These are phyloP conservation scores for Microcebus lehilahytsara DNA, from an alignment of 2,113 vertebrate species.

Conservation along the genomic window DNA sequence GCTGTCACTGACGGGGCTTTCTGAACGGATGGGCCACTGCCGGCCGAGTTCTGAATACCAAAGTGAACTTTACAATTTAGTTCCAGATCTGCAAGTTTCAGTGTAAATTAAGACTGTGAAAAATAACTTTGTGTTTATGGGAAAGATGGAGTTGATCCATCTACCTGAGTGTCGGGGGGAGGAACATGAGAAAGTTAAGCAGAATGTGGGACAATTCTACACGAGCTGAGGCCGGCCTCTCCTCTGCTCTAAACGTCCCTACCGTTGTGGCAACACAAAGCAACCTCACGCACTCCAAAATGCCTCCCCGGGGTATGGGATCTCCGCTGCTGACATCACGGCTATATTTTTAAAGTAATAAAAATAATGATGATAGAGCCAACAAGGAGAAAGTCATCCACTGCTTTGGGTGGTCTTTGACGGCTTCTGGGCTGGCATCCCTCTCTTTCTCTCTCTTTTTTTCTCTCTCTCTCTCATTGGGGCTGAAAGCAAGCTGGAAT, in stretches of 20 bases:
- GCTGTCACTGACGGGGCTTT: background rate
- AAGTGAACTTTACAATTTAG: background rate
- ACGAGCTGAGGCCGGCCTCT: background rate
- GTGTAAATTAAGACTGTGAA: background rate
- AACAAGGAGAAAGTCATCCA: background rate
- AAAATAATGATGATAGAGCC: background rate
- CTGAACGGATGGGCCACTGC: background rate
- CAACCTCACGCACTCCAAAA: background rate
- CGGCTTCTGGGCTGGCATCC: background rate
- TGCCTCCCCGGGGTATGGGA: fast-evolving
- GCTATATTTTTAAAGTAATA: background rate
- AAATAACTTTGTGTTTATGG: background rate
- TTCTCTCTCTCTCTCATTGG: background rate
- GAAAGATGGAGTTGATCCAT: background rate
- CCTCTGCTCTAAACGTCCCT: too few species aligned
- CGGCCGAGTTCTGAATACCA: background rate
- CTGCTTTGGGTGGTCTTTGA: background rate
- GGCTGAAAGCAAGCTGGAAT: background rate
- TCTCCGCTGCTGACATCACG: background rate
- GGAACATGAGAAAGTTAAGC: background rate
- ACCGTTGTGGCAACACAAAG: background rate
- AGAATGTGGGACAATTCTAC: background rate
- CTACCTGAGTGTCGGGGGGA: background rate
- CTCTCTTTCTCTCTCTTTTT: background rate
- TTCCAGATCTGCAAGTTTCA: background rate